phyloP scores from a whole-genome alignment of 2,113 vertebrate species.

The Aramus guarauna region DNA sequence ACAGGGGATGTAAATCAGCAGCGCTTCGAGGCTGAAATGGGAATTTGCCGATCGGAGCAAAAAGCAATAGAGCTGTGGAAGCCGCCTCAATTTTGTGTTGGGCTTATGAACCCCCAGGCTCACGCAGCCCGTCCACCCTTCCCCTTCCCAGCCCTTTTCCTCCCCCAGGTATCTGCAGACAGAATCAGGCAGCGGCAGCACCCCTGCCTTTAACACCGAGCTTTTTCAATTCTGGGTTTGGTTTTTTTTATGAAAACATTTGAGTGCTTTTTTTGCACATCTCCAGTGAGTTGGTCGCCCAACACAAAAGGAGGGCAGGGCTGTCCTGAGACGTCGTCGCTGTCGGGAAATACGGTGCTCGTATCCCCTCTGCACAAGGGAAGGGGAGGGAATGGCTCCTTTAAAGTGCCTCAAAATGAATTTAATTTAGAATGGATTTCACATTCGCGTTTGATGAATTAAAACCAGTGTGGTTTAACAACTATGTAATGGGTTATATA shows the following conservation, averaged over 20 bases:
- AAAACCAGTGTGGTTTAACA: conserved; percentile 64
- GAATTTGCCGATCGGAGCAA: background rate
- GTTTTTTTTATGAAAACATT: background rate
- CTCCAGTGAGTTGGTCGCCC: background rate
- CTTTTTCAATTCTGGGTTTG: background rate
- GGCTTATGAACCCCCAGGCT: background rate
- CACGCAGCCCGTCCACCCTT: background rate
- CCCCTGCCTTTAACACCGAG: background rate
- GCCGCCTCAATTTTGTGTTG: accelerated
- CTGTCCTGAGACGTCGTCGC: background rate
- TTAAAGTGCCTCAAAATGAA: conserved; percentile 12
- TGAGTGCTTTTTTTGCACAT: background rate
- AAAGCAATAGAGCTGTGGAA: background rate
- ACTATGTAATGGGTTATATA: conserved; percentile 59
- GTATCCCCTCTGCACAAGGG: background rate
- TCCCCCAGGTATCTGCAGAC: background rate
- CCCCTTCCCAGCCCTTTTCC: background rate
- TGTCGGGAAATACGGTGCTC: background rate
- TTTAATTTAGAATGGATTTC: conserved; percentile 53
- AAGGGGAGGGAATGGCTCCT: background rate
- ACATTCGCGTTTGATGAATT: conserved; percentile 24
- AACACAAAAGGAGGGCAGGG: background rate
- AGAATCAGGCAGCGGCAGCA: background rate
- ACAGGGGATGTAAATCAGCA: background rate
- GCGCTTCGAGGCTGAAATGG: background rate